Evolutionary conservation across 2,797 vertebrate species (phyloP).

Genomic region (Sandelia bainsii): DNA sequence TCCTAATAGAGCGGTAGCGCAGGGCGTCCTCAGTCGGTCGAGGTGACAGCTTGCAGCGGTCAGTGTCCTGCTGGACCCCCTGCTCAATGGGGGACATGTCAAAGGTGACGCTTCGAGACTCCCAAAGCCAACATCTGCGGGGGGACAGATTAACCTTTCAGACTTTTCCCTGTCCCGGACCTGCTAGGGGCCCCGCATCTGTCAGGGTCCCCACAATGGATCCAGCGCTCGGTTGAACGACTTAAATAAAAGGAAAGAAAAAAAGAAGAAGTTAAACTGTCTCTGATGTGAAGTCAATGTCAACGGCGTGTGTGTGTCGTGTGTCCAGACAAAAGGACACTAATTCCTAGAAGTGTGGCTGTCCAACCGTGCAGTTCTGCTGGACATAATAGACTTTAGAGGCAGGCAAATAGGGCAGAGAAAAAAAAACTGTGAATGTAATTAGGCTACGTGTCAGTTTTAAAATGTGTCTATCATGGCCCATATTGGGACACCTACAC

Average conservation of each 20-base stretch:
- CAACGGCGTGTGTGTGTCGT: constrained; percentile 82
- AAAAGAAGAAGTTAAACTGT: constrained; percentile 84
- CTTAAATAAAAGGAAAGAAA: constrained; percentile 78
- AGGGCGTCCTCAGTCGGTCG: constrained; percentile 80
- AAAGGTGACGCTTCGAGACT: constrained; percentile 96
- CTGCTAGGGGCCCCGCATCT: constrained; percentile 87
- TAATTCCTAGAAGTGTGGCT: constrained; percentile 76
- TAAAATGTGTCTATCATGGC: background rate
- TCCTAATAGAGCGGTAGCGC: constrained; percentile 68
- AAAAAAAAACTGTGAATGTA: constrained; percentile 26
- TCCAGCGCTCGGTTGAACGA: constrained; percentile 79
- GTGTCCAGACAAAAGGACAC: constrained; percentile 78
- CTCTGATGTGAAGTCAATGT: constrained; percentile 86
- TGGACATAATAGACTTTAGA: constrained; percentile 61
- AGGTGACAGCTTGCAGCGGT: constrained; percentile 91
- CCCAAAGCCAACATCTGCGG: constrained; percentile 91
- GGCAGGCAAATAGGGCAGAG: constrained; percentile 35
- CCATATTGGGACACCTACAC: background rate
- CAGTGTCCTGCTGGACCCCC: constrained; percentile 86
- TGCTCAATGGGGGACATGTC: constrained; percentile 88
- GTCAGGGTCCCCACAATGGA: constrained; percentile 81
- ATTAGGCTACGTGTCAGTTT: constrained; percentile 1
- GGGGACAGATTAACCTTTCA: constrained; percentile 90
- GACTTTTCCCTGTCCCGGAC: constrained; percentile 90
- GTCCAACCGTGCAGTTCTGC: constrained; percentile 68